Evolutionary conservation across 2,888 invertebrate genomes (phyloP).

Genomic region (Elegia similella): DNA sequence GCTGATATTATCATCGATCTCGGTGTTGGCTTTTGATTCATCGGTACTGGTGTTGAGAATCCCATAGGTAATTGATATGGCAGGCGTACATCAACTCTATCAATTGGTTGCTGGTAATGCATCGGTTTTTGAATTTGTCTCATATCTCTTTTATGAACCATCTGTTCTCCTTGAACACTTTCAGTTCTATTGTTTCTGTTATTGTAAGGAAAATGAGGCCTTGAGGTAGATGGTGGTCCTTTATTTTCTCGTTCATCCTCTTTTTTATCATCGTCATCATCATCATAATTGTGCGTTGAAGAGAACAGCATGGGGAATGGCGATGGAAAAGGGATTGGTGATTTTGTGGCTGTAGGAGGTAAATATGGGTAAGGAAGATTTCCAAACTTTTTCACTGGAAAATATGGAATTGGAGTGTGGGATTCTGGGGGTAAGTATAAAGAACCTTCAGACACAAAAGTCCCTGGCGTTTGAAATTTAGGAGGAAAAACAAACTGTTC

Average conservation of each 20-base stretch:
- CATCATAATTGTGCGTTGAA: constrained; percentile 48
- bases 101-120: constrained; percentile 52
- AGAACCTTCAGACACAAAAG: constrained; percentile 58
- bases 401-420: constrained; percentile 60
- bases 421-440: constrained; percentile 67
- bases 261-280: constrained; percentile 45
- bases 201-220: constrained; percentile 28
- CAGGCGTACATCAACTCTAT: constrained; percentile 57
- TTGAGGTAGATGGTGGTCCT: constrained; percentile 29
- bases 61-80: constrained; percentile 41
- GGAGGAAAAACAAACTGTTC: constrained; percentile 62
- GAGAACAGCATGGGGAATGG: constrained; percentile 57
- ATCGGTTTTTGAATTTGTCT: constrained; percentile 40
- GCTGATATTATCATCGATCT: constrained; percentile 59
- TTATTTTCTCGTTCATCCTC: constrained; percentile 33
- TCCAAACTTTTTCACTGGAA: constrained; percentile 55
- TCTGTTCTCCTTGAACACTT: constrained; percentile 29
- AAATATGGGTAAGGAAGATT: constrained; percentile 60
- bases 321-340: constrained; percentile 53
- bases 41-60: constrained; percentile 30
- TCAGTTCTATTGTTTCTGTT: constrained; percentile 44
- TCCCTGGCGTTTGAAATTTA: constrained; percentile 27
- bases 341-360: constrained; percentile 60
- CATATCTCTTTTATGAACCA: constrained; percentile 47
- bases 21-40: constrained; percentile 45